A percentile compares a stretch with the other conserved stretches of the same genome.
Conservation (phyloP, 2,797 vertebrate species). For the Mus caroli region DNA sequence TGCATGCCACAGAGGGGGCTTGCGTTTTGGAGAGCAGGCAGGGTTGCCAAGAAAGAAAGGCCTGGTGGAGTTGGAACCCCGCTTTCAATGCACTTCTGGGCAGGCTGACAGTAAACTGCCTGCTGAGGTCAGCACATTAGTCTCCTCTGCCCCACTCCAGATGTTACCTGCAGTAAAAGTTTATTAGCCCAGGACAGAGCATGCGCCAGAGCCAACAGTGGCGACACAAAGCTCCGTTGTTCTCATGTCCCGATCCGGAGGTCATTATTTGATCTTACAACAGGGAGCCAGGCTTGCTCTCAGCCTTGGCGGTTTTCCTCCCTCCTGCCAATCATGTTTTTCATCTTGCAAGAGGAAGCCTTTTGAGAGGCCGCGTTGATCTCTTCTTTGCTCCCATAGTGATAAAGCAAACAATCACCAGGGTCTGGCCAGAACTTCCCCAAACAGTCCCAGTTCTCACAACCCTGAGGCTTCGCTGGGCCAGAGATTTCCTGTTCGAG, state of each 20-base stretch:
- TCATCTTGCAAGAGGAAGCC: slow-evolving; percentile 67
- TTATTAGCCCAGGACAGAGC: slow-evolving; percentile 3
- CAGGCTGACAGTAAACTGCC: neutral
- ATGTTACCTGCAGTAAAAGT: slow-evolving; percentile 67
- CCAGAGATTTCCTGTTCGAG: slow-evolving; percentile 39
- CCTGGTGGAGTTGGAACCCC: neutral
- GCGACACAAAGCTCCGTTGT: slow-evolving; percentile 72
- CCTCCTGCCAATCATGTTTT: slow-evolving; percentile 64
- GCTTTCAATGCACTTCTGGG: neutral
- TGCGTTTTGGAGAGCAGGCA: neutral
- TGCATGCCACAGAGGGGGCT: neutral
- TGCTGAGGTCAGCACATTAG: neutral
- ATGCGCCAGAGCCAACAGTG: neutral
- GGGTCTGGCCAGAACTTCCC: slow-evolving; percentile 51
- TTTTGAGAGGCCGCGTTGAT: slow-evolving; percentile 67
- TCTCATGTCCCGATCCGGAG: slow-evolving; percentile 62
- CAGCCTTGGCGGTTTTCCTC: slow-evolving; percentile 25
- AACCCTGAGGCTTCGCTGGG: neutral
- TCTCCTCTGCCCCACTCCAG: neutral
- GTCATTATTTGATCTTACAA: slow-evolving; percentile 49
- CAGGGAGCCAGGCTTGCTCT: slow-evolving; percentile 15
- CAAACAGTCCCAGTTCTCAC: slow-evolving; percentile 45
- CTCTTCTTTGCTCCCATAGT: slow-evolving; percentile 43
- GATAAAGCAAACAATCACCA: slow-evolving; percentile 52
- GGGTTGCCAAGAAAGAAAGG: neutral